Percentiles rank a stretch among this genome's conserved stretches.
Evolutionary conservation across 2,888 invertebrate genomes (phyloP).

Genomic region (Campaea margaritaria): DNA sequence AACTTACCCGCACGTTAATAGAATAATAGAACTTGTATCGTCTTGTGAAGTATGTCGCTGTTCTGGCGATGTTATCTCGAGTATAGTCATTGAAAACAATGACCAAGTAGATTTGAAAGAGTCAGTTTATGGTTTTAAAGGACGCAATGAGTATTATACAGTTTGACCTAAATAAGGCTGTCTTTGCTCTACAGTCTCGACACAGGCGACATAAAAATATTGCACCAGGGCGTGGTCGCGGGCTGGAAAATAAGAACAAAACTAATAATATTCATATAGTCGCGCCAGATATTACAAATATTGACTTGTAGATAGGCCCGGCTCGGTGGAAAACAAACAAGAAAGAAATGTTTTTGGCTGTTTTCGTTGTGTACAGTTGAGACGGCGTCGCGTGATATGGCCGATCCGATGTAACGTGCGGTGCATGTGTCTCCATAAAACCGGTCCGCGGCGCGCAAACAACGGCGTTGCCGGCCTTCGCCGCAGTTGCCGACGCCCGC

Average conservation of each 20-base stretch:
- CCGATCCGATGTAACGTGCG: slow-evolving; percentile 48
- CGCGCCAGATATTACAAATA: slow-evolving; percentile 15
- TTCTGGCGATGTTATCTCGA: slow-evolving; percentile 24
- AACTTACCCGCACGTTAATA: not conserved
- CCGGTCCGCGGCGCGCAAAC: slow-evolving; percentile 71
- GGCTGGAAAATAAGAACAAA: slow-evolving; percentile 39
- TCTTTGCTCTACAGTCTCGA: slow-evolving; percentile 63
- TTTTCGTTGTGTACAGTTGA: slow-evolving; percentile 10
- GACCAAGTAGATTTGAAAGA: slow-evolving; percentile 17
- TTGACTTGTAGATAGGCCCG: slow-evolving; percentile 26
- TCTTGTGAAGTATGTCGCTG: slow-evolving; percentile 14
- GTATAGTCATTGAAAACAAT: slow-evolving; percentile 30
- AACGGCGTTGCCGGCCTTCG: slow-evolving; percentile 77
- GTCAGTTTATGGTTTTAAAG: slow-evolving; percentile 69
- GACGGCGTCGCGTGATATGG: slow-evolving; percentile 54
- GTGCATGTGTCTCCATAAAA: slow-evolving; percentile 69
- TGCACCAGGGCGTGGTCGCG: slow-evolving; percentile 68
- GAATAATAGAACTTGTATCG: slow-evolving; percentile 19
- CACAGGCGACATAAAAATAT: slow-evolving; percentile 50
- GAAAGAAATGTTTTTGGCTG: slow-evolving; percentile 21
- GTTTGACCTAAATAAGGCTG: slow-evolving; percentile 79
- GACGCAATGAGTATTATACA: slow-evolving; percentile 56
- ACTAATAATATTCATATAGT: slow-evolving; percentile 6
- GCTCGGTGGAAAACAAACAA: slow-evolving; percentile 29
- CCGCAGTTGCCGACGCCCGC: slow-evolving; percentile 74